Evolutionary conservation across 1,140 invertebrate genomes (phyloP), one percentile per base, ranked within the genome.

Genomic region (Wiebesia pumilae): DNA sequence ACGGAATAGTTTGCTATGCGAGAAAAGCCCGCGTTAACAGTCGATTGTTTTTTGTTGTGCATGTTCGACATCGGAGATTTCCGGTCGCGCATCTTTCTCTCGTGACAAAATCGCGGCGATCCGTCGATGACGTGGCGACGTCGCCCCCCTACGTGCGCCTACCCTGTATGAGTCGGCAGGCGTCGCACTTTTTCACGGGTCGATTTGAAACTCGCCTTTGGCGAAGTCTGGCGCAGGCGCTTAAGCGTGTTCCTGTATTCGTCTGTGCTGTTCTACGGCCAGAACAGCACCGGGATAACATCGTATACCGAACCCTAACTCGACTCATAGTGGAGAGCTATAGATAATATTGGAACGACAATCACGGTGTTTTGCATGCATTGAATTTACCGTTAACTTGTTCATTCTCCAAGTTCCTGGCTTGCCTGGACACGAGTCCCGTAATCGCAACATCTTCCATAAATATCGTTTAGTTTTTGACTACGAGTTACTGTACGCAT

Each of bases 161-260:
- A 30, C 83, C 78, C 47, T 65, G 81, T 78, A 35, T 14, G 54
- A 14, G 58, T 62, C 24, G 58, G 24, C 24, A 62, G 10, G 24
- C 81, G 88, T 88, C 75, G 79, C 81, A 87, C 84, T 89, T 91
- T 93, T 93, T 93, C 92, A 91, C 92, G 91, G 93, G 92, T 93
- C 92, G 93, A 93, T 93, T 90, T 90, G 87, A 86, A 89, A 89
- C 89, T 35, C 38, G 35, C 73, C 73, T 78, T 85, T 81, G 88
- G 89, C 87, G 58, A 80, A 75, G 43, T 27, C n/a, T 65, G 79
- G 88, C 78, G 90, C 92, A 91, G 90, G 91, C 85, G 90, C 91
- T 90, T 88, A 78, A 40, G 67, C 43, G 14, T 54, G 35, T 77
- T 47, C 21, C 16, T 38, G 21, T 24, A 33, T 35, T 16, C 19